Conservation (phyloP, 2,797 vertebrate species). For the Euthynnus affinis region DNA sequence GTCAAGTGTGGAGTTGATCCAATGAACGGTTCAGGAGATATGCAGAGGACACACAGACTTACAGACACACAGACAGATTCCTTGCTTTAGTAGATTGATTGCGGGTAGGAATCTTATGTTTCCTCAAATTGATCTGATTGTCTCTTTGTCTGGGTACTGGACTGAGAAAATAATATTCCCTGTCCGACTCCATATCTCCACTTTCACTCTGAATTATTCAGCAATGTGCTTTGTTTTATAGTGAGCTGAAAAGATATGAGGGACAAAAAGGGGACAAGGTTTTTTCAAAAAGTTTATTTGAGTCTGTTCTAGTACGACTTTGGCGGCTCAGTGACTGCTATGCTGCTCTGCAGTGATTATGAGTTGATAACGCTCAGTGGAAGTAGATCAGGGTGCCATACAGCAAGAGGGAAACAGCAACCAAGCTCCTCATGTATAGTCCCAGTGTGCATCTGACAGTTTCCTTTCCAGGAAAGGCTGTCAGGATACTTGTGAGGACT, state of each 20-base stretch:
- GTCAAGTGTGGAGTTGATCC: too few relatives aligned
- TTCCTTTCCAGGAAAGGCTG: not conserved
- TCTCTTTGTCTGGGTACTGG: slow-evolving; percentile 1
- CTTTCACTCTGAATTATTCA: slow-evolving; percentile 42
- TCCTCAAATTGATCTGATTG: not conserved
- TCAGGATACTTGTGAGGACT: not conserved
- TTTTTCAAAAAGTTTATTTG: slow-evolving; percentile 8
- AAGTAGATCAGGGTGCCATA: slow-evolving; percentile 16
- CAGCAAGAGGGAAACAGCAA: not conserved
- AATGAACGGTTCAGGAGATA: too few relatives aligned
- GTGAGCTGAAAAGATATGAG: slow-evolving; percentile 2
- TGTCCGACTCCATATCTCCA: slow-evolving; percentile 1
- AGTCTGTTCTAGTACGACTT: slow-evolving; percentile 12
- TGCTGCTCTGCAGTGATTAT: not conserved
- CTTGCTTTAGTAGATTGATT: too few relatives aligned
- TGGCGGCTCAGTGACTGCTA: not conserved
- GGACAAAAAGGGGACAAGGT: not conserved
- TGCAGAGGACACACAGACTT: too few relatives aligned
- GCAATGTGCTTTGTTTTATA: slow-evolving; percentile 14
- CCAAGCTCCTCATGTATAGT: not conserved
- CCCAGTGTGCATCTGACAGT: not conserved
- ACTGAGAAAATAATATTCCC: slow-evolving; percentile 32
- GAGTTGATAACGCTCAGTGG: not conserved
- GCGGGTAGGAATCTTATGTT: not conserved
- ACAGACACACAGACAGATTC: too few relatives aligned